Conservation (phyloP, 2,888 invertebrate species). For the Imbricaverruca yamaguchii region DNA sequence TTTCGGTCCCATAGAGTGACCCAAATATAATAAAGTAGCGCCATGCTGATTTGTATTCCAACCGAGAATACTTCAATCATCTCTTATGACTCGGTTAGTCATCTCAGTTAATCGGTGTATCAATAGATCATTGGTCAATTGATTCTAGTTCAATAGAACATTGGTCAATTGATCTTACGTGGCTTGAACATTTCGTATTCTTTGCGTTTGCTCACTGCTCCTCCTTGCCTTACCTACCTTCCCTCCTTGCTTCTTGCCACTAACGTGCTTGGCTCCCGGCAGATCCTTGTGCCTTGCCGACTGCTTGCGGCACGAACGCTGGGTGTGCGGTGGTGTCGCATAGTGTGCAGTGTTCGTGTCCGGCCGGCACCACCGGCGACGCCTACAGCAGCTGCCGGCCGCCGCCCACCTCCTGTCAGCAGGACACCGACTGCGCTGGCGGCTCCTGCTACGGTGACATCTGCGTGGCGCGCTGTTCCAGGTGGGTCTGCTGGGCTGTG, state of each 20-base stretch:
- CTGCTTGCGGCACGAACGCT: conserved; percentile 71
- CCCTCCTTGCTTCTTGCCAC: not conserved
- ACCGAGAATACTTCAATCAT: too few relatives aligned
- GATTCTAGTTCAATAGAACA: too few relatives aligned
- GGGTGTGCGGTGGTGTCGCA: conserved; percentile 78
- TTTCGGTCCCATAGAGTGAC: too few relatives aligned
- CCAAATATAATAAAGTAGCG: too few relatives aligned
- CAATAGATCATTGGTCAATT: too few relatives aligned
- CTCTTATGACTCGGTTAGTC: too few relatives aligned
- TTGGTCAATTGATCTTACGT: too few relatives aligned
- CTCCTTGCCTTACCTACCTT: too few relatives aligned
- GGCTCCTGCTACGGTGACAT: conserved; percentile 68
- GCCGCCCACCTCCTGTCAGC: conserved; percentile 50
- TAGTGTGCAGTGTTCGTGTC: conserved; percentile 73
- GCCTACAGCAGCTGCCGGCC: conserved; percentile 34
- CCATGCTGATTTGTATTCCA: too few relatives aligned
- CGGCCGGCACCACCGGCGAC: conserved; percentile 35
- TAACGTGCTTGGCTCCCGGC: conserved; percentile 27
- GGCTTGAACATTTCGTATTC: too few relatives aligned
- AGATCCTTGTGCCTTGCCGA: conserved; percentile 65
- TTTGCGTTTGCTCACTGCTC: too few relatives aligned
- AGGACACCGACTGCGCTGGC: conserved; percentile 60
- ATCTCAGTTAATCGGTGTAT: too few relatives aligned
- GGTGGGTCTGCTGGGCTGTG: conserved; percentile 42
- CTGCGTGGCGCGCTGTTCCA: conserved; percentile 69